Conservation (phyloP, 2,888 invertebrate genomes). For the Dromius quadrimaculatus region DNA sequence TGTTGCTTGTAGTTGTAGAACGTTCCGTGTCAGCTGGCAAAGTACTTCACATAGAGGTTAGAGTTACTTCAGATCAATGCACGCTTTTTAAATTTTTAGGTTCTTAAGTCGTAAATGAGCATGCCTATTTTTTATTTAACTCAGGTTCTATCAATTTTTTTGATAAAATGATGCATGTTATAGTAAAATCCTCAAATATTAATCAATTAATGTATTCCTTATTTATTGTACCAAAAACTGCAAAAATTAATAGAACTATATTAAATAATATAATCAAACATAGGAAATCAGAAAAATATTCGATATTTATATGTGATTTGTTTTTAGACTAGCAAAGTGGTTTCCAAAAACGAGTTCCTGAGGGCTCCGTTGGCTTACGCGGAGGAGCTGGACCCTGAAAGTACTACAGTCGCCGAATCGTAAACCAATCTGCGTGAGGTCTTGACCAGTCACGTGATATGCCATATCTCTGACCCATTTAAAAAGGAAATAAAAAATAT, state of each 20-base stretch:
- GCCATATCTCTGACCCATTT: slow-evolving; percentile 47
- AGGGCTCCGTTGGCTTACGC: slow-evolving; percentile 65
- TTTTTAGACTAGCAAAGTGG: slow-evolving; percentile 46
- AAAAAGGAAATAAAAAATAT: slow-evolving; percentile 22
- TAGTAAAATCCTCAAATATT: no score
- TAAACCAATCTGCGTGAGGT: slow-evolving; percentile 28
- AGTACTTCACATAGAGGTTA: slow-evolving; percentile 64
- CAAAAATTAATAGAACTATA: no score
- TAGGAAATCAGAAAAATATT: no score
- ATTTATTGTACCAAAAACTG: no score
- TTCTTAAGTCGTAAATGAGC: no score
- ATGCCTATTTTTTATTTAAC: neutral
- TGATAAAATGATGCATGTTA: no score
- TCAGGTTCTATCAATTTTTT: no score
- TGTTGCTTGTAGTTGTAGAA: slow-evolving; percentile 66
- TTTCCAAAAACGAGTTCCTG: slow-evolving; percentile 55
- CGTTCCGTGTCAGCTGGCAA: slow-evolving; percentile 61
- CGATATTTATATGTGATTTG: slow-evolving; percentile 15
- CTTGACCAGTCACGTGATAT: slow-evolving; percentile 45
- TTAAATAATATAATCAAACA: no score
- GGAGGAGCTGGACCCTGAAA: slow-evolving; percentile 60
- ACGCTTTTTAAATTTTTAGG: slow-evolving; percentile 25
- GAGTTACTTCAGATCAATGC: slow-evolving; percentile 54
- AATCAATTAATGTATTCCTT: no score
- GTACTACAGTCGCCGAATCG: slow-evolving; percentile 31